A percentile compares a stretch with the other conserved stretches of the same genome.
Evolutionary conservation across 2,113 vertebrate species (phyloP).

Genomic region (Steatornis caripensis): DNA sequence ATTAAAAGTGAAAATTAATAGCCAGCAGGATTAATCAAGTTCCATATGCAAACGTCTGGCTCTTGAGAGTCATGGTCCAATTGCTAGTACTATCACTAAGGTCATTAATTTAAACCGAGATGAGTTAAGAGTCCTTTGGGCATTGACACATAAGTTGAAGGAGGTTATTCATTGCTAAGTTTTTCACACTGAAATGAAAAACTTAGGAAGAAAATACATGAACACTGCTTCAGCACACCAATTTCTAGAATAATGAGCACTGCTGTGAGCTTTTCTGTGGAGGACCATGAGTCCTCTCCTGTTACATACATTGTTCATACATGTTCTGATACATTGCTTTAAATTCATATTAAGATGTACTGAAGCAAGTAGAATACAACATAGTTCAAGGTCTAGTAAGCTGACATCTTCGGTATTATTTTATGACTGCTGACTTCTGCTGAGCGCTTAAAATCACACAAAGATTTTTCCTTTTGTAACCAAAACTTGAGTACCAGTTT

Average conservation of each 20-base stretch:
- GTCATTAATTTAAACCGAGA: constrained; percentile 69
- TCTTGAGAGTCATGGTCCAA: constrained; percentile 60
- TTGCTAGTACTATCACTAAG: constrained; percentile 50
- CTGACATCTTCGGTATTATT: neutral
- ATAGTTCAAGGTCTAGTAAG: neutral
- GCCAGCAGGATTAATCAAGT: constrained; percentile 65
- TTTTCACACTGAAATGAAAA: constrained; percentile 1
- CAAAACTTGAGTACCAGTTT: neutral
- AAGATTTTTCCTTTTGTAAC: neutral
- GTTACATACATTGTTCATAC: neutral
- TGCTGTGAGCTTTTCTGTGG: neutral
- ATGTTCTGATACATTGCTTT: neutral
- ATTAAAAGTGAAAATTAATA: constrained; percentile 66
- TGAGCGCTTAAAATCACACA: neutral
- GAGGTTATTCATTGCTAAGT: constrained; percentile 11
- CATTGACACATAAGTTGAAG: constrained; percentile 44
- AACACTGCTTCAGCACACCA: neutral
- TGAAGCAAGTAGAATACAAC: neutral
- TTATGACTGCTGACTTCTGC: neutral
- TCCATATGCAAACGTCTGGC: constrained; percentile 49
- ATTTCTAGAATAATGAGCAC: neutral
- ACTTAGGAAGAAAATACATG: neutral
- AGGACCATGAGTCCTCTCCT: neutral
- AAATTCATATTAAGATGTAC: neutral
- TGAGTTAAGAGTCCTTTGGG: constrained; percentile 57